Base-by-base conservation (phyloP, 2,797 vertebrate genomes). In the Scleropages formosus region DNA sequence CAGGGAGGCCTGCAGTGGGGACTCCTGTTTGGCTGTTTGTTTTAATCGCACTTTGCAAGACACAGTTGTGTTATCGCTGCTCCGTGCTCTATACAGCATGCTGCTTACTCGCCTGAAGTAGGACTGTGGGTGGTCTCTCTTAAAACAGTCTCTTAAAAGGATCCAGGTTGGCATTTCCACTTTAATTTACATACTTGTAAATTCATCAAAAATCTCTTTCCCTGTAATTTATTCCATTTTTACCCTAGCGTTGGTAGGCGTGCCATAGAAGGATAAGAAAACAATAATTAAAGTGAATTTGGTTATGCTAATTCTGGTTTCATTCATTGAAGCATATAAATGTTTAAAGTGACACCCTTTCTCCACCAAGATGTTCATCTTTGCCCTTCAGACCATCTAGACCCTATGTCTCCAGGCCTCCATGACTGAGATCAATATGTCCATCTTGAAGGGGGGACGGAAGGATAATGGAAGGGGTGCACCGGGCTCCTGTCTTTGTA, bases 1-100 rank as follows among this genome's bases (percentile, higher is more conserved):
- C 68, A 13, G 26, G 26, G 31, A 62, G 70, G 79, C 73, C 71
- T 20, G 13, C 6, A 31, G 31, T 39, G 24, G 64, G 59, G 53
- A 65, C 53, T 75, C 60, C 72, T 63, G 75, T 62, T 73, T 20
- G 10, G 60, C 69, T 79, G 78, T 82, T 82, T 80, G 79, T 82
- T 84, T 80, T 82, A 75, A 82, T 82, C 75, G 78, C 84, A 83
- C 81, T 78, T 81, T 74, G 59, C 44, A 59, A 27, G 61, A 8
- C 56, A 73, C 80, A 80, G 79, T 76, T 80, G 81, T 71, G 79
- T 77, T 78, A 81, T 74, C 80, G 53, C 74, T 60, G 20, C 49
- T 60, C 65, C 67, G 65, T 62, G 73, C 49, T 70, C 3, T 13
- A 18, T 77, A 76, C 67, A 78, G 78, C 65, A 74, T 70, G 59